phyloP scores from a whole-genome alignment of 2,888 invertebrate genomes.

The Ceraclea dissimilis region DNA sequence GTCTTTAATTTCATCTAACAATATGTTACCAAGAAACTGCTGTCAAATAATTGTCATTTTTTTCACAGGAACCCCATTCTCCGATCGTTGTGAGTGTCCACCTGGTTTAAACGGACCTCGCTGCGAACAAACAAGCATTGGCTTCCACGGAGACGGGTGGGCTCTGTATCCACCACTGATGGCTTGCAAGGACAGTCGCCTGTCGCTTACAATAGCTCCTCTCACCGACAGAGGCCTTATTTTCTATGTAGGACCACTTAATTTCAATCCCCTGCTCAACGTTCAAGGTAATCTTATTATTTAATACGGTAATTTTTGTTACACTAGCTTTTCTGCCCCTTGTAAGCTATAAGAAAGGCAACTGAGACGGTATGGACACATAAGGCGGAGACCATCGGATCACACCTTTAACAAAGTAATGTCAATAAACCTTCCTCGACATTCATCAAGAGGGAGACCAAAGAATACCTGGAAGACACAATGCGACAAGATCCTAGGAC shows the following conservation, averaged over 20 bases:
- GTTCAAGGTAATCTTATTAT: slow-evolving; percentile 48
- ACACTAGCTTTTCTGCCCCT: too few relatives aligned
- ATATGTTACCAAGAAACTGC: too few relatives aligned
- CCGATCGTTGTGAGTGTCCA: slow-evolving; percentile 72
- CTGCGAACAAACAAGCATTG: slow-evolving; percentile 83
- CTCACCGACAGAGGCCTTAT: slow-evolving; percentile 71
- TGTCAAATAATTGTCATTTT: neutral
- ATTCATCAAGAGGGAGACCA: too few relatives aligned
- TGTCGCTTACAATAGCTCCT: slow-evolving; percentile 76
- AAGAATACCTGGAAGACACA: too few relatives aligned
- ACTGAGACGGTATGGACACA: too few relatives aligned
- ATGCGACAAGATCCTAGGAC: too few relatives aligned
- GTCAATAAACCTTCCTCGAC: too few relatives aligned
- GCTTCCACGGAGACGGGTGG: slow-evolving; percentile 86
- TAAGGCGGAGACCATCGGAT: too few relatives aligned
- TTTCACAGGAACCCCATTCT: slow-evolving; percentile 45
- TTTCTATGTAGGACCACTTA: slow-evolving; percentile 84
- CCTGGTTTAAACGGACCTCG: slow-evolving; percentile 75
- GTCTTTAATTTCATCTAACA: neutral
- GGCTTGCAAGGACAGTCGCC: slow-evolving; percentile 75
- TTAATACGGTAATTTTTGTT: too few relatives aligned
- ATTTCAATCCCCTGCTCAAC: slow-evolving; percentile 53
- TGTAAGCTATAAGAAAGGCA: too few relatives aligned
- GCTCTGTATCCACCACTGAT: slow-evolving; percentile 86
- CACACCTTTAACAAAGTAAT: too few relatives aligned